Conservation (phyloP, 2,888 invertebrate genomes). For the Cephus rjabovi region DNA sequence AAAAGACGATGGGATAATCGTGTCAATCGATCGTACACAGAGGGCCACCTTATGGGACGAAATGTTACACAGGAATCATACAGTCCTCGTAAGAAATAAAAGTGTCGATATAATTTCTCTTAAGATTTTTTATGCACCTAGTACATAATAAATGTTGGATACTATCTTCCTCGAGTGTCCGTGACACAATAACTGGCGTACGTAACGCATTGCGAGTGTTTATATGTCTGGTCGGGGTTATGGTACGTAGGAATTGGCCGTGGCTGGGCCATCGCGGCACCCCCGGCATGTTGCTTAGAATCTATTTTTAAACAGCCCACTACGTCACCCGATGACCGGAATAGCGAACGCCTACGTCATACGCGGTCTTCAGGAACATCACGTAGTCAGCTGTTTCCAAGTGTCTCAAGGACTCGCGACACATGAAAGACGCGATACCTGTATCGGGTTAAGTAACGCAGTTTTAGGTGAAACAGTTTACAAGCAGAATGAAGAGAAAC, state of each 20-base stretch:
- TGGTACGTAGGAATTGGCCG: conserved; percentile 15
- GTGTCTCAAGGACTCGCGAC: conserved; percentile 7
- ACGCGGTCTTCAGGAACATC: conserved; percentile 2
- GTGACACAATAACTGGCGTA: conserved; percentile 3
- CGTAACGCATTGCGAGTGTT: neutral
- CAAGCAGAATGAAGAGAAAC: neutral
- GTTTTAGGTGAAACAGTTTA: neutral
- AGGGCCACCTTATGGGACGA: neutral
- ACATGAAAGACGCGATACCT: neutral
- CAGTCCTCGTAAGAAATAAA: neutral
- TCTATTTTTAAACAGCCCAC: conserved; percentile 3
- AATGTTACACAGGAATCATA: neutral
- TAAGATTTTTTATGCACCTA: neutral
- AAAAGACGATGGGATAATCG: too few species aligned
- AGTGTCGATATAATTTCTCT: neutral
- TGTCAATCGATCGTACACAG: too few species aligned
- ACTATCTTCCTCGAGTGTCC: neutral
- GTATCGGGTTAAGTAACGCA: neutral
- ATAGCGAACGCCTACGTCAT: conserved; percentile 9
- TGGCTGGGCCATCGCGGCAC: conserved; percentile 6
- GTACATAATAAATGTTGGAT: neutral
- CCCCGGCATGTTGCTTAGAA: neutral
- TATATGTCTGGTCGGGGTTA: neutral
- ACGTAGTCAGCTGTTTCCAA: conserved; percentile 8
- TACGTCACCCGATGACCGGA: conserved; percentile 8